Base-by-base conservation (phyloP, 2,113 vertebrate genomes). In the Poeciliopsis occidentalis region DNA sequence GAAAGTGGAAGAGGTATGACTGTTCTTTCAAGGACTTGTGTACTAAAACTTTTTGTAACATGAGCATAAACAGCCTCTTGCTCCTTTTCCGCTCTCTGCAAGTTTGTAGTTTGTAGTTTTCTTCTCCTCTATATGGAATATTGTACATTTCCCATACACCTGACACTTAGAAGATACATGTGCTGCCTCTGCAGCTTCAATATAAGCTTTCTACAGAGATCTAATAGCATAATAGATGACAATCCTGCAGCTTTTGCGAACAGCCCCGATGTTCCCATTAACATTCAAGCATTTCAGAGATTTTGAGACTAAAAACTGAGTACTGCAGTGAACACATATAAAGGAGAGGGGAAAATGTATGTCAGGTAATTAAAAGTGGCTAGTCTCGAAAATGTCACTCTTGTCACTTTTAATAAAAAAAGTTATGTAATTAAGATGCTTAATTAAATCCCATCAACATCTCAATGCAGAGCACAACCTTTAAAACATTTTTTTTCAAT, bases 371-470 rank as follows among this genome's bases (percentile, higher is more conserved):
- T 80, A 80, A 75, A 77, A 79, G 63, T 60, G n/a, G 37, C 69
- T 66, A 39, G 69, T 68, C 64, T 76, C 73, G 71, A 71, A 83
- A 85, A 85, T 81, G 76, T 73, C 66, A 64, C 44, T 69, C 54
- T 64, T 60, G 44, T 65, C 64, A 64, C 61, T 60, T 41, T 73
- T 76, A 60, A 31, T 65, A 64, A 64, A 62, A 34, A 37, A 71
- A 32, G n/a, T 68, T 66, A 54, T 71, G 47, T 75, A 85, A 84
- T 84, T 82, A 77, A 73, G 71, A 79, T 29, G 27, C 12, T 24
- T 86, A 68, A 83, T 90, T 80, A 67, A 76, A 84, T 75, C 84
- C 65, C 78, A 54, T 15, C 41, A 67, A 31, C 69, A 68, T 68
- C 32, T 32, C 44, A 24, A 80, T 75, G 72, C 31, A 10, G 8